Percentiles rank a stretch among this genome's conserved stretches.
phyloP scores from a whole-genome alignment of 2,113 vertebrate species.

The Trichomycterus rosablanca region DNA sequence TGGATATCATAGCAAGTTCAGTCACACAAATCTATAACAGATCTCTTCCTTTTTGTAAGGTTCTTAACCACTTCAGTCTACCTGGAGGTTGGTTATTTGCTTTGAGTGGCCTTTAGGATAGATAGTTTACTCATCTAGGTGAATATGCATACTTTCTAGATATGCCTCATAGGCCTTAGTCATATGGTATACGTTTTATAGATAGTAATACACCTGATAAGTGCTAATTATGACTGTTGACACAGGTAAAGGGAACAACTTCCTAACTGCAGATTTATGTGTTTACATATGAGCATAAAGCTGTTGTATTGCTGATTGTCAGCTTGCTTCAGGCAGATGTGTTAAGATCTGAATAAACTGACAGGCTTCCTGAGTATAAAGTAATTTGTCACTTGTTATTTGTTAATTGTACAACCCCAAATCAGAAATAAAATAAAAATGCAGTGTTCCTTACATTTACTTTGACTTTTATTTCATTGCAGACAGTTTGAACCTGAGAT shows the following conservation, averaged over 20 bases:
- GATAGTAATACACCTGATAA: too few species aligned
- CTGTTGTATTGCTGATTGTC: background rate
- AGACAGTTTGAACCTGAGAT: too few species aligned
- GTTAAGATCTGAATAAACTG: background rate
- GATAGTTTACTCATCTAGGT: too few species aligned
- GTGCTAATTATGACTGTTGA: slow-evolving; percentile 60
- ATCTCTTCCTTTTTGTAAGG: too few species aligned
- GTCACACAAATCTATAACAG: too few species aligned
- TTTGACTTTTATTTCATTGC: too few species aligned
- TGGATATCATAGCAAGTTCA: too few species aligned
- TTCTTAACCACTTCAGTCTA: too few species aligned
- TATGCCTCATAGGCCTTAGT: background rate
- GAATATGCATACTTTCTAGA: background rate
- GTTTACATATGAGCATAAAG: slow-evolving; percentile 28
- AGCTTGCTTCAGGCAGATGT: background rate
- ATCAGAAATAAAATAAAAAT: too few species aligned
- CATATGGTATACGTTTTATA: slow-evolving; percentile 45
- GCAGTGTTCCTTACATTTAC: too few species aligned
- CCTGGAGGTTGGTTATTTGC: too few species aligned
- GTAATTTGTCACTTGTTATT: background rate
- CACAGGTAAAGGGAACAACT: slow-evolving; percentile 56
- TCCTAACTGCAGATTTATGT: slow-evolving; percentile 47
- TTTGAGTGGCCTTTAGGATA: too few species aligned
- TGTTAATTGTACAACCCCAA: background rate
- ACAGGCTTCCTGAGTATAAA: background rate